Base-by-base conservation (phyloP, 2,113 vertebrate species). In the Acanthochromis polyacanthus region DNA sequence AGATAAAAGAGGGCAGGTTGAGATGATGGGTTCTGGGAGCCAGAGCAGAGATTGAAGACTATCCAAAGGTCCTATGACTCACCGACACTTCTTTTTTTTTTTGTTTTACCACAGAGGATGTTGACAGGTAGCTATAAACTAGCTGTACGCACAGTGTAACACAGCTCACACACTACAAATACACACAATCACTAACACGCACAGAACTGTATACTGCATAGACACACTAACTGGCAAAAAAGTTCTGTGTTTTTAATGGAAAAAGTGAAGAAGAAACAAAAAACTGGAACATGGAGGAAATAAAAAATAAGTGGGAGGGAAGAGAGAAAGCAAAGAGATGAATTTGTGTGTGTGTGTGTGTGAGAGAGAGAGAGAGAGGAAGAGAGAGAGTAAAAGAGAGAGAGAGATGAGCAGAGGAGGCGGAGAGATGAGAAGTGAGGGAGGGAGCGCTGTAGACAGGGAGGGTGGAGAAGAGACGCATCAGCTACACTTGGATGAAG, bases 401-500 rank as follows among this genome's bases (percentile, higher is more conserved):
- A 25, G 61, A 2, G 71, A 67, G 76, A 85, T 71, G 80, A 80
- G 78, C 40, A 74, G 88, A 90, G 90, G 90, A 89, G 87, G 86
- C 78, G 68, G 88, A 83, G 90, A 85, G 89, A 85, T 69, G 72
- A 78, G 77, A 82, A 61, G 67, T 50, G 61, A 87, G 84, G 75
- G 89, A 89, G 91, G 79, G 85, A 88, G 78, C 72, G 64, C 59
- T 67, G 84, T 68, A 76, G 81, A 82, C 60, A 60, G 73, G 77
- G 78, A 83, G 84, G 80, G 82, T 74, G 83, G 87, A 79, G 80
- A 78, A 73, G 78, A 88, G 63, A 73, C 71, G 20, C 59, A 85
- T 71, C 61, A 88, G 75, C 78, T 77, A 84, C 88, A 88, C 84
- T 93, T 82, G 77, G 82, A 74, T 81, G 67, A 71, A 82, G 79